Evolutionary conservation across 2,888 invertebrate species (phyloP).

Genomic region (Tipula vernalis): DNA sequence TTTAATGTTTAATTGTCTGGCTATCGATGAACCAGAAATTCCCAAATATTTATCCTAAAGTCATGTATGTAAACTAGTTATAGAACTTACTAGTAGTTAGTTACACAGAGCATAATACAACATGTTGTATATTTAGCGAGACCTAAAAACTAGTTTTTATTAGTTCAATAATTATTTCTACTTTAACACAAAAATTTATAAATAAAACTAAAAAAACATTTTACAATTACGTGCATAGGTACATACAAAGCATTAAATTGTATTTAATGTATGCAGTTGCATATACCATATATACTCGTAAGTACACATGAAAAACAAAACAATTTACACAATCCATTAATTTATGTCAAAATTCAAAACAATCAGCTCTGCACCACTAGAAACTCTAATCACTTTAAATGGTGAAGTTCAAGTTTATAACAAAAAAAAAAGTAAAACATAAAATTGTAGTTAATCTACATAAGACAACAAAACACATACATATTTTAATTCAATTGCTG

Average conservation of each 20-base stretch:
- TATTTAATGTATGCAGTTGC: background rate
- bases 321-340: background rate
- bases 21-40: too few species aligned
- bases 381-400: background rate
- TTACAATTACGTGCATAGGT: background rate
- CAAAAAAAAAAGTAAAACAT: background rate
- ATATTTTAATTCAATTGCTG: background rate
- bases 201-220: background rate
- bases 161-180: background rate
- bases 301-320: background rate
- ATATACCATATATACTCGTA: background rate
- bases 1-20: too few species aligned
- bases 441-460: background rate
- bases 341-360: background rate
- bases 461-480: background rate
- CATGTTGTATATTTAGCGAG: background rate
- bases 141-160: background rate
- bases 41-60: too few species aligned
- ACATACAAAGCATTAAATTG: background rate
- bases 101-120: background rate
- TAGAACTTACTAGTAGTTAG: background rate
- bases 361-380: background rate
- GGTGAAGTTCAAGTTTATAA: slow-evolving; percentile 4
- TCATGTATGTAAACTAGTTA: too few species aligned
- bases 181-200: background rate